These are phyloP conservation scores for Erebia palarica DNA, from an alignment of 2,888 invertebrate species.

Conservation along the genomic window DNA sequence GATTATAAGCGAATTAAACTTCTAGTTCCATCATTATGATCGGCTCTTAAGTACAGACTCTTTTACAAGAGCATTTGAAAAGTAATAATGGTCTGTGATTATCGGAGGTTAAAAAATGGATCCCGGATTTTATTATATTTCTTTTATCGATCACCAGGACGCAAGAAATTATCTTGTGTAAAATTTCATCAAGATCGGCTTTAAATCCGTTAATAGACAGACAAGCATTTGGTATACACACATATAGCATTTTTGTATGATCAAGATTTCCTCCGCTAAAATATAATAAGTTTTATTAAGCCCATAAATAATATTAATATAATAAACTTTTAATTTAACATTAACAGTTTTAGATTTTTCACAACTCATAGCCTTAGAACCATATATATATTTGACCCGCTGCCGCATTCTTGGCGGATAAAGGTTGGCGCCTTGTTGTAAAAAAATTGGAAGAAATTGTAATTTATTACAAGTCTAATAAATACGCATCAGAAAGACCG, in stretches of 20 bases:
- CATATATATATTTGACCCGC: not conserved
- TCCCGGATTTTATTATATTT: too few species aligned
- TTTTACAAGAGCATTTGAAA: too few species aligned
- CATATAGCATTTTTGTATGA: too few species aligned
- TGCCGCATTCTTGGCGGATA: constrained; percentile 1
- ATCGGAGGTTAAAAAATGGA: too few species aligned
- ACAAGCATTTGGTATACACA: too few species aligned
- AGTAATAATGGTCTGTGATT: constrained; percentile 89
- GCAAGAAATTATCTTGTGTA: too few species aligned
- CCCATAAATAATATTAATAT: not conserved
- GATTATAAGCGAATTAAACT: too few species aligned
- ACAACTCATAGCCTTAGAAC: not conserved
- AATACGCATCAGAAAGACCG: not conserved
- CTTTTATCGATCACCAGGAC: too few species aligned
- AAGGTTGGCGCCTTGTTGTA: not conserved
- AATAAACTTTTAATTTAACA: not conserved
- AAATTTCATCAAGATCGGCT: too few species aligned
- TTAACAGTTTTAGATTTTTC: not conserved
- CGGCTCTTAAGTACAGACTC: too few species aligned
- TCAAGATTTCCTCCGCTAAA: not conserved
- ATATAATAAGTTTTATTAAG: not conserved
- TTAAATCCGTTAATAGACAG: too few species aligned
- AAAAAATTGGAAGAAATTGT: not conserved
- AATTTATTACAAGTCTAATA: not conserved
- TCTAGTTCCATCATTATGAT: too few species aligned